Conservation (phyloP, 2,888 invertebrate genomes). For the Polydrusus tereticollis region DNA sequence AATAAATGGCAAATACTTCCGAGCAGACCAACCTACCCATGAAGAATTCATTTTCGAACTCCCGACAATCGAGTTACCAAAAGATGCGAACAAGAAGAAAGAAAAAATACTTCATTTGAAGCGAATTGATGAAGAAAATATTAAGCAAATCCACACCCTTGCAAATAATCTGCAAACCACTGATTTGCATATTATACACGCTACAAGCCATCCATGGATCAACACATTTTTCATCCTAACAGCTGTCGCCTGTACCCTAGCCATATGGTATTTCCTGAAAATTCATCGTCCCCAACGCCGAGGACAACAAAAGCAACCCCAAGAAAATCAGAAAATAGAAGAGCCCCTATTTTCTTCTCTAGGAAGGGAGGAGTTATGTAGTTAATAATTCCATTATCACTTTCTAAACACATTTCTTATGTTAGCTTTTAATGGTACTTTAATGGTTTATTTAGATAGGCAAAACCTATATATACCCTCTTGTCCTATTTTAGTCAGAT, state of each 20-base stretch:
- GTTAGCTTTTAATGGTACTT: no score
- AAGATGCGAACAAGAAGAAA: neutral
- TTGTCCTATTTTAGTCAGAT: no score
- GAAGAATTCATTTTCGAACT: constrained; percentile 2
- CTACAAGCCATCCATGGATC: neutral
- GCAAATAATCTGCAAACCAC: neutral
- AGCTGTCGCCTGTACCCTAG: neutral
- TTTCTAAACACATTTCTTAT: neutral
- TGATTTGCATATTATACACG: neutral
- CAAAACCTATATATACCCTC: no score
- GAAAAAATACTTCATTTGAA: neutral
- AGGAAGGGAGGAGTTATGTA: neutral
- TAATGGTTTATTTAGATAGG: no score
- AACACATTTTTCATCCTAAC: neutral
- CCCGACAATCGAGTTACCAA: neutral
- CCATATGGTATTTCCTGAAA: neutral
- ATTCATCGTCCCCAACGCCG: neutral
- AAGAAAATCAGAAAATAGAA: neutral
- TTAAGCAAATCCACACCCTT: neutral
- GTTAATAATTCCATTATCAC: neutral
- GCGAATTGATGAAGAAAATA: neutral
- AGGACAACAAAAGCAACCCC: neutral
- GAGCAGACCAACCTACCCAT: neutral
- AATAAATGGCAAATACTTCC: neutral
- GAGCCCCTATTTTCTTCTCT: neutral